These are phyloP conservation scores for Excalfactoria chinensis DNA, from an alignment of 2,113 vertebrate species.

Conservation along the genomic window DNA sequence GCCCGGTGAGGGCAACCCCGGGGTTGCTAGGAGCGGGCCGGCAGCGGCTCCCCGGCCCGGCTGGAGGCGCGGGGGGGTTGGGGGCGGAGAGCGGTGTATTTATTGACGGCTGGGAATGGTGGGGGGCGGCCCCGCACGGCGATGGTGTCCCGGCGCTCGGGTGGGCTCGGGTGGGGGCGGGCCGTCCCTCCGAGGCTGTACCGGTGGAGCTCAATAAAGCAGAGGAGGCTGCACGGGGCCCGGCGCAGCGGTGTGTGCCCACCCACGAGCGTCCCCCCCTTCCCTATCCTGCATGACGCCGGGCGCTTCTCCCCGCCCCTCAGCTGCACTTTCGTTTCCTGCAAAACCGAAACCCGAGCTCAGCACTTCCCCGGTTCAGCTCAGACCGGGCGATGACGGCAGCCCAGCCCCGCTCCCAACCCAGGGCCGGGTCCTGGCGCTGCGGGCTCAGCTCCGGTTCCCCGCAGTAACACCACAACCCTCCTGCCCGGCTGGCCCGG, in stretches of 20 bases:
- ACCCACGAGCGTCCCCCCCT: too few relatives aligned
- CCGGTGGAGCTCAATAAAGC: not conserved
- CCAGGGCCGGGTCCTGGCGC: too few relatives aligned
- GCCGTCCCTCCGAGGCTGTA: not conserved
- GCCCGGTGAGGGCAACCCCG: conserved; percentile 69
- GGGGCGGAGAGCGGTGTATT: not conserved
- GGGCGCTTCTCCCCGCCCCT: not conserved
- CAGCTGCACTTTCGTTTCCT: not conserved
- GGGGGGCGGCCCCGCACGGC: not conserved
- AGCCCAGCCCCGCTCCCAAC: too few relatives aligned
- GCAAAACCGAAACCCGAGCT: not conserved
- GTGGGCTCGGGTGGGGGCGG: not conserved
- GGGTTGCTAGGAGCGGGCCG: conserved; percentile 22
- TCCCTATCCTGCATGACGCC: too few relatives aligned
- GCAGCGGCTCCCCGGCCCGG: too few relatives aligned
- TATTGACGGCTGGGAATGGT: not conserved
- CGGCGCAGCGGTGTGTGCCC: not conserved
- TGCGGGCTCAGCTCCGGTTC: too few relatives aligned
- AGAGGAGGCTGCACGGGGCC: not conserved
- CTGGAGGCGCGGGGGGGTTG: too few relatives aligned
- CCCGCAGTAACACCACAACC: too few relatives aligned
- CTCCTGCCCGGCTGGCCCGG: too few relatives aligned
- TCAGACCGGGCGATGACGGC: not conserved
- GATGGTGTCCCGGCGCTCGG: not conserved
- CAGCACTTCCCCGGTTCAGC: not conserved